These are phyloP conservation scores for Drosophila macrospina DNA, from an alignment of 2,888 invertebrate species.

Conservation along the genomic window DNA sequence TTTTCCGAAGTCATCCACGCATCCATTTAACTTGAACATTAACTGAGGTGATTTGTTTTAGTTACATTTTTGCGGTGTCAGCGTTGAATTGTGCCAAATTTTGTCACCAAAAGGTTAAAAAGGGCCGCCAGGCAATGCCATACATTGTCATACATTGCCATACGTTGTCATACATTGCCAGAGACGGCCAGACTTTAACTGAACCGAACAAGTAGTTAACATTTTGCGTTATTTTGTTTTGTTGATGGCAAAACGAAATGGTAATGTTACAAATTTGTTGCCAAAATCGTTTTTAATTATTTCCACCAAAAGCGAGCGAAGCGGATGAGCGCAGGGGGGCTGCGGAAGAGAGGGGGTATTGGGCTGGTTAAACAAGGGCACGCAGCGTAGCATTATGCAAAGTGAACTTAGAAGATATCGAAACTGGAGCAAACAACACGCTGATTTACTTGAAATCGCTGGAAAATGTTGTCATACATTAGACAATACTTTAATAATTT, in stretches of 20 bases:
- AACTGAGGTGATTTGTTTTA: conserved; percentile 29
- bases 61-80: conserved; percentile 51
- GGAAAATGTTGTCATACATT: conserved; percentile 18
- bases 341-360: neutral
- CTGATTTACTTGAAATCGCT: conserved; percentile 6
- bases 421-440: conserved; percentile 36
- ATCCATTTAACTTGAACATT: conserved; percentile 40
- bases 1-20: conserved; percentile 26
- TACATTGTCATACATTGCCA: conserved; percentile 7
- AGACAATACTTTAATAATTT: conserved; percentile 3
- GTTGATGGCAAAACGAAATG: conserved; percentile 50
- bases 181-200: conserved; percentile 2
- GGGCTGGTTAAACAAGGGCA: conserved; percentile 41
- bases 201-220: conserved; percentile 20
- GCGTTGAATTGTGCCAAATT: conserved; percentile 73
- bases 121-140: conserved; percentile 17
- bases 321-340: neutral
- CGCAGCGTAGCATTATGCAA: conserved; percentile 41
- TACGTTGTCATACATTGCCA: conserved; percentile 3
- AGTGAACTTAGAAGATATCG: conserved; percentile 32
- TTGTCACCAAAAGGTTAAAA: conserved; percentile 59
- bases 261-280: conserved; percentile 65
- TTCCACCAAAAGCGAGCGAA: conserved; percentile 55
- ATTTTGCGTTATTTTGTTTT: conserved; percentile 25
- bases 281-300: conserved; percentile 67